Conservation (phyloP, 1,140 invertebrate species). For the Sminthurides bifidus region DNA sequence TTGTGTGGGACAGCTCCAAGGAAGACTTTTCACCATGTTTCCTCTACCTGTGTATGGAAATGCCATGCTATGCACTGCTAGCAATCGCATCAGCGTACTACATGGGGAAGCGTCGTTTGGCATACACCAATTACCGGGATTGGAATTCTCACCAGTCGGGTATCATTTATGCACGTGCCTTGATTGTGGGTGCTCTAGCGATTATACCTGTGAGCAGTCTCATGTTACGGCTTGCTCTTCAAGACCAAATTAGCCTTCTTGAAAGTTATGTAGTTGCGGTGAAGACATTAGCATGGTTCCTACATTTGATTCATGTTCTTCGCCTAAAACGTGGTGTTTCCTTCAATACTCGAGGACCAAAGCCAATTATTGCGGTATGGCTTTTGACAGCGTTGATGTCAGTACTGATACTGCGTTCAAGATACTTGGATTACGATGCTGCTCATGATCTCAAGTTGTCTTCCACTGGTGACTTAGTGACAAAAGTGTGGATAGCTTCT, state of each 20-base stretch:
- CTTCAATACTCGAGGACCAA: constrained; percentile 54
- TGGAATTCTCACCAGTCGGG: constrained; percentile 26
- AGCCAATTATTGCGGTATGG: constrained; percentile 52
- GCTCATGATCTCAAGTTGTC: too few species aligned
- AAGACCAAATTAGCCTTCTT: constrained; percentile 12
- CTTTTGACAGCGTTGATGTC: constrained; percentile 49
- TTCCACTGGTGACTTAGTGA: neutral
- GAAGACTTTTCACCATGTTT: constrained; percentile 30
- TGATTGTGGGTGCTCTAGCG: constrained; percentile 17
- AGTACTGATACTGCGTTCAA: constrained; percentile 43
- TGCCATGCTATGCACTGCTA: constrained; percentile 29
- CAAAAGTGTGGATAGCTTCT: constrained; percentile 7
- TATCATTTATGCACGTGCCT: constrained; percentile 19
- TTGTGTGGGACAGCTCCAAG: constrained; percentile 25
- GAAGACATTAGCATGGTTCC: constrained; percentile 27
- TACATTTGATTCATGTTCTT: constrained; percentile 62
- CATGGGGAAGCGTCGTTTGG: constrained; percentile 22
- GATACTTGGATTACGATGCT: neutral
- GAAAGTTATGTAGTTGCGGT: constrained; percentile 1
- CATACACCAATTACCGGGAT: constrained; percentile 14
- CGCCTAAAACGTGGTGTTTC: constrained; percentile 45
- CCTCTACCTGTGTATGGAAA: constrained; percentile 27
- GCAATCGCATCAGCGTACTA: constrained; percentile 32
- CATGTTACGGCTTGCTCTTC: constrained; percentile 12
- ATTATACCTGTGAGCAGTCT: constrained; percentile 14